Evolutionary conservation across 2,113 vertebrate species (phyloP).

Genomic region (Mormoops blainvillei): DNA sequence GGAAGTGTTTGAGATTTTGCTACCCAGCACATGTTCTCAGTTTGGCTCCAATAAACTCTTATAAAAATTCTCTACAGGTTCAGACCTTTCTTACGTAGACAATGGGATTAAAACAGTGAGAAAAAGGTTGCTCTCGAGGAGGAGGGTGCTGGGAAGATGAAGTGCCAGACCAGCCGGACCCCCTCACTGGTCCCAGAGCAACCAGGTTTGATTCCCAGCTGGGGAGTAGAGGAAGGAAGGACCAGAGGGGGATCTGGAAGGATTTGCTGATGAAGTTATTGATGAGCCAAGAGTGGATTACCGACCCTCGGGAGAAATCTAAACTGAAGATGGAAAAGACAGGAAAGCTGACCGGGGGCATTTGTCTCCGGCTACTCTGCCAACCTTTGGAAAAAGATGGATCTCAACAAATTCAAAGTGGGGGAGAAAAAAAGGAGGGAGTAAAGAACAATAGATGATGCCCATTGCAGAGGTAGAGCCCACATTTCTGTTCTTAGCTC

Average conservation of each 20-base stretch:
- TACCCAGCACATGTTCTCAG: neutral
- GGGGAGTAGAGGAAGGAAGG: slow-evolving; percentile 57
- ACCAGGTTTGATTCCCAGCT: slow-evolving; percentile 63
- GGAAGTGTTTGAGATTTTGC: neutral
- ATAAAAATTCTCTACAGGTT: neutral
- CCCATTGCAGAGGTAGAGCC: neutral
- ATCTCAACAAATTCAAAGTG: neutral
- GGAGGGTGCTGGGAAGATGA: slow-evolving; percentile 30
- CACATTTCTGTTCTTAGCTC: neutral
- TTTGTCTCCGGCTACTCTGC: slow-evolving; percentile 58
- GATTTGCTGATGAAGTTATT: slow-evolving; percentile 67
- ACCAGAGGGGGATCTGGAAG: slow-evolving; percentile 36
- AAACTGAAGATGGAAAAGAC: slow-evolving; percentile 68
- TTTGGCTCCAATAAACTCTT: neutral
- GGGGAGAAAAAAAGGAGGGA: slow-evolving; percentile 13
- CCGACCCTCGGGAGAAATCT: slow-evolving; percentile 48
- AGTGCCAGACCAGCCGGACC: neutral
- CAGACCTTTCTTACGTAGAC: neutral
- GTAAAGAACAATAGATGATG: slow-evolving; percentile 11
- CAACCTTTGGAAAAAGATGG: slow-evolving; percentile 67
- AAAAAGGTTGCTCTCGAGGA: neutral
- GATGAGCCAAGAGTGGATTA: slow-evolving; percentile 62
- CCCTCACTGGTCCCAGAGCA: neutral
- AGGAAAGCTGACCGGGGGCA: slow-evolving; percentile 45
- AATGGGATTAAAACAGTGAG: neutral